Base-by-base conservation (phyloP, 2,888 invertebrate genomes). In the Macrophya alboannulata region DNA sequence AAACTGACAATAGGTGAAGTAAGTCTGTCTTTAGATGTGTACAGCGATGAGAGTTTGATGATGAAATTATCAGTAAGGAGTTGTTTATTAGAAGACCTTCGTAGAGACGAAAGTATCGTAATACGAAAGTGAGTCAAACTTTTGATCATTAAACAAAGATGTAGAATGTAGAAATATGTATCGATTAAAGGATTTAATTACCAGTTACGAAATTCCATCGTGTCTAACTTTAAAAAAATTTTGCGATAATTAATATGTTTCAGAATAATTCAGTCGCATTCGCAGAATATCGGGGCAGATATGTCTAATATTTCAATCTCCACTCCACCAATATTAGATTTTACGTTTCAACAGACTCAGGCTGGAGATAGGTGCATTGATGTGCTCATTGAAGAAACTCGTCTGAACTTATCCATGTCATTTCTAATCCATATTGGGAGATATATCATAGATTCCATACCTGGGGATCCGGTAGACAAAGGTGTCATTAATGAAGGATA, bases 401-500 rank as follows among this genome's bases (percentile, higher is more conserved):
- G 97, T 55, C 91, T 97, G 85, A 97, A 97, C 92, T 94, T 97
- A 0, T 96, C 97, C 0, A 95, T 97, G 86, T 96, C 97, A 0
- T 97, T 97, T 94, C 93, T 97, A 74, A 91, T 95, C 90, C 95
- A 94, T 43, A 92, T 97, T 85, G 95, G 95, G 0, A 94, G 95
- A 85, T 96, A 96, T 87, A 93, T 97, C 87, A 93, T 96, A 68
- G 95, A 96, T 84, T 95, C 96, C 4, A 93, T 96, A 91, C 96
- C 96, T 0, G 94, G 94, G 91, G 89, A 92, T 51, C 95, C 95
- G 51, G 92, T 95, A 87, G 96, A 96, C 9, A 95, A 95, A 8
- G 97, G 97, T 0, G 95, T 97, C 37, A 94, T 97, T 45, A 97
- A 97, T 92, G 96, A 96, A 86, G 97, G 96, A 0, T 97, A 97